A percentile compares a stretch with the other conserved stretches of the same genome.
phyloP scores from a whole-genome alignment of 1,140 invertebrate genomes.

The Trichonephila clavipes region DNA sequence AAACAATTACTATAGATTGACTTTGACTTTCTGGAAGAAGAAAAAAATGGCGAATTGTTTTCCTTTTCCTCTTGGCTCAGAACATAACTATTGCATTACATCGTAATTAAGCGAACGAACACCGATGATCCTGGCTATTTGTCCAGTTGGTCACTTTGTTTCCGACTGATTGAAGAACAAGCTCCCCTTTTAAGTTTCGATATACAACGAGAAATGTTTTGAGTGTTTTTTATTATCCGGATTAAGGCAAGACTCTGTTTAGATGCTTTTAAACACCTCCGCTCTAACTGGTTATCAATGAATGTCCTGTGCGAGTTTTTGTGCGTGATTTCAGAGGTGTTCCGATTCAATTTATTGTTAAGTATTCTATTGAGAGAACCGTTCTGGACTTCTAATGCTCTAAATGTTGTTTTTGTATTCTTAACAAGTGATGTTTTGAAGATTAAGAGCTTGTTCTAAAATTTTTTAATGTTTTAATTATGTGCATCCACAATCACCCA shows the following conservation, averaged over 20 bases:
- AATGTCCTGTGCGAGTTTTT: neutral
- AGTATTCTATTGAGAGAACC: no score
- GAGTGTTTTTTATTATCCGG: neutral
- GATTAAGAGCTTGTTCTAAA: no score
- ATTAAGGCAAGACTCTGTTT: neutral
- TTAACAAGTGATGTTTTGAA: no score
- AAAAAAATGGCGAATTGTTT: neutral
- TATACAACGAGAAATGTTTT: neutral
- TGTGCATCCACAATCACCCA: no score
- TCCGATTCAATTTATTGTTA: no score
- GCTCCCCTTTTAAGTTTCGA: neutral
- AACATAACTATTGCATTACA: constrained; percentile 52
- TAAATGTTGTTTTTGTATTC: no score
- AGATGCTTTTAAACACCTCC: neutral
- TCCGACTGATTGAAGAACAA: neutral
- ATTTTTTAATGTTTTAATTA: no score
- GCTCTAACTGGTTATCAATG: neutral
- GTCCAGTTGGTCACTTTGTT: constrained; percentile 31
- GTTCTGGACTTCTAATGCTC: no score
- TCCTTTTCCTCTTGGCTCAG: neutral
- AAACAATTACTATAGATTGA: neutral
- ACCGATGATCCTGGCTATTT: neutral
- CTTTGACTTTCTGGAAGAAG: neutral
- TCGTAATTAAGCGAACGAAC: constrained; percentile 16
- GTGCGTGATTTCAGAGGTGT: neutral